These are phyloP conservation scores for Drosophila setosimentum DNA, from an alignment of 2,888 invertebrate species.

Conservation along the genomic window DNA sequence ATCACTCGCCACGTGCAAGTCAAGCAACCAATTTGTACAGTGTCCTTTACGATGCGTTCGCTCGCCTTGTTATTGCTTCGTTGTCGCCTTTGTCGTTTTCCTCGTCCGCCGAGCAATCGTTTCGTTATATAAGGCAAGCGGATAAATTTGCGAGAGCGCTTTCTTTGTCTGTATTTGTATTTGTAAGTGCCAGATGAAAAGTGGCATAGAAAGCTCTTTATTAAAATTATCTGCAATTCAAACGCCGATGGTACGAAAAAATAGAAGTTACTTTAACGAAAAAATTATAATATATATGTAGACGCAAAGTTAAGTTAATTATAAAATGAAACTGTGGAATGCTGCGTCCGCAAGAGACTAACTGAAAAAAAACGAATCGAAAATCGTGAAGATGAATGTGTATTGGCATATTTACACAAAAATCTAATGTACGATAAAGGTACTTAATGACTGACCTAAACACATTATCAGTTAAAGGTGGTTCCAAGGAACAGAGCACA, in stretches of 20 bases:
- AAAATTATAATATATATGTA: background rate
- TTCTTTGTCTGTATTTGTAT: constrained; percentile 17
- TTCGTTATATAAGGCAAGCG: constrained; percentile 51
- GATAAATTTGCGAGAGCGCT: constrained; percentile 33
- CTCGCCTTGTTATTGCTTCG: constrained; percentile 2
- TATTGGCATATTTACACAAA: constrained; percentile 1
- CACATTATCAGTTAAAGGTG: background rate
- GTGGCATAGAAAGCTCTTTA: constrained; percentile 30
- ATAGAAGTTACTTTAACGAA: background rate
- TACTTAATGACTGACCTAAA: background rate
- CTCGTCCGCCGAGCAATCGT: constrained; percentile 13
- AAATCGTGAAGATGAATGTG: constrained; percentile 24
- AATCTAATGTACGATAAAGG: background rate
- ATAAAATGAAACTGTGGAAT: constrained; percentile 5
- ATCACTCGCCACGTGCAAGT: constrained; percentile 16
- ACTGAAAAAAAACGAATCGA: background rate
- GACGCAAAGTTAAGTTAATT: background rate
- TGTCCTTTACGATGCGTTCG: constrained; percentile 12
- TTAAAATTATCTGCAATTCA: constrained; percentile 4
- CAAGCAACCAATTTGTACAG: constrained; percentile 6
- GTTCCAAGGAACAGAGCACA: constrained; percentile 1
- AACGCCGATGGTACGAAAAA: constrained; percentile 11
- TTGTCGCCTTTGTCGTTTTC: constrained; percentile 2
- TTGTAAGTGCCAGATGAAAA: constrained; percentile 29
- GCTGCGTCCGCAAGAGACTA: constrained; percentile 3